Percentiles rank a stretch among this genome's conserved stretches.
Evolutionary conservation across 1,140 invertebrate species (phyloP).

Genomic region (Panagrolaimus sp.): DNA sequence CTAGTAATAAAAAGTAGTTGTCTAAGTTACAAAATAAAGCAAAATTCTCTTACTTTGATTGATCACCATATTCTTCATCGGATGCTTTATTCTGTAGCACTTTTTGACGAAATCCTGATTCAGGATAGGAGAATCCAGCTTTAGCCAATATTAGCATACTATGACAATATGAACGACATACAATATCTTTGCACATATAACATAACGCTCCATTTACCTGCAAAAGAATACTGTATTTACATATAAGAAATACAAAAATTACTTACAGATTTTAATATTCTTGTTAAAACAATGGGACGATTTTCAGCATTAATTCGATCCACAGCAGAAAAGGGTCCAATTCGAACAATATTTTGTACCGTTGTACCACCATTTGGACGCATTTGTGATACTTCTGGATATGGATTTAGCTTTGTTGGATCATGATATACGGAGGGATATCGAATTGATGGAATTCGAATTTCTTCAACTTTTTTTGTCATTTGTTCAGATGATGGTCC

Average conservation of each 20-base stretch:
- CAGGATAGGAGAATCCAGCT: conserved; percentile 44
- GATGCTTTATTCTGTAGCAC: conserved; percentile 30
- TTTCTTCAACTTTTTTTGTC: conserved; percentile 45
- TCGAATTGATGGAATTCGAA: conserved; percentile 44
- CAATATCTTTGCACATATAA: conserved; percentile 41
- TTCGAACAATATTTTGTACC: conserved; percentile 16
- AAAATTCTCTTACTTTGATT: conserved; percentile 22
- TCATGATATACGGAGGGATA: conserved; percentile 46
- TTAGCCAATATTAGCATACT: conserved; percentile 33
- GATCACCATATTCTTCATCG: conserved; percentile 27
- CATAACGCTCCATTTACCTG: conserved; percentile 42
- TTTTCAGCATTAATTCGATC: conserved; percentile 54
- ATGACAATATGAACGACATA: conserved; percentile 44
- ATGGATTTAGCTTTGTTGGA: conserved; percentile 35
- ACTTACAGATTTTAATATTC: conserved; percentile 43
- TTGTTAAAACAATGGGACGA: conserved; percentile 48
- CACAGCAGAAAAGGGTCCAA: conserved; percentile 54
- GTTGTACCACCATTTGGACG: conserved; percentile 11
- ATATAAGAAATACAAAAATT: conserved; percentile 23
- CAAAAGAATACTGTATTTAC: conserved; percentile 22
- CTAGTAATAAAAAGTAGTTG: neutral
- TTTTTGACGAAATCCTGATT: conserved; percentile 38
- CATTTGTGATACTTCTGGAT: conserved; percentile 30
- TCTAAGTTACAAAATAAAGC: conserved; percentile 21
- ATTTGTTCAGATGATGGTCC: conserved; percentile 39